These are phyloP conservation scores for Lytechinus variegatus DNA, from an alignment of 35 echinoderm and acorn worm genomes.

Conservation along the genomic window DNA sequence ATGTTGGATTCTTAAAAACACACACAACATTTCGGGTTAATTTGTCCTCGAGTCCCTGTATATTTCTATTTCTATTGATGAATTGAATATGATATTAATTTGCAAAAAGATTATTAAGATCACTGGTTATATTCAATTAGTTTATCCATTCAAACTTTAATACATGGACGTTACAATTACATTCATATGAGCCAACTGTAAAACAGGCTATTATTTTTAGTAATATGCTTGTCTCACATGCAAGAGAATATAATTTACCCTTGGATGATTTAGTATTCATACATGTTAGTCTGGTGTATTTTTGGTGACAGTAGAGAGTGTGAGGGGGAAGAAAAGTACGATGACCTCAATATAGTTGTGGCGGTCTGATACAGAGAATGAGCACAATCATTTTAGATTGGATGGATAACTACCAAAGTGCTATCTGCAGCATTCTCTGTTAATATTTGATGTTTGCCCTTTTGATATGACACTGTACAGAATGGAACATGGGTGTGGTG, in stretches of 20 bases:
- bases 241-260: neutral
- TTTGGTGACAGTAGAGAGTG: neutral
- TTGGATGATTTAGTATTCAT: neutral
- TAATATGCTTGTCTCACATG: neutral
- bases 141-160: no score
- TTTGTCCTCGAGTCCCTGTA: no score
- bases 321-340: neutral
- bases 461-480: neutral
- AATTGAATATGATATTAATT: no score
- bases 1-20: no score
- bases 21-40: no score
- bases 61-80: no score
- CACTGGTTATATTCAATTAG: no score
- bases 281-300: neutral
- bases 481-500: neutral
- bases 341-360: conserved; percentile 4
- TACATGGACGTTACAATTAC: neutral
- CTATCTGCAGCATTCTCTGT: neutral
- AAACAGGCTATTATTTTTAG: neutral
- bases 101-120: no score
- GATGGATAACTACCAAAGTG: neutral
- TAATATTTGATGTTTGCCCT: conserved; percentile 5
- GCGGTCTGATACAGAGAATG: neutral
- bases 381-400: neutral
- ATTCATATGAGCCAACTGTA: neutral